Conservation (phyloP, 2,797 vertebrate genomes). For the Natrix natrix region DNA sequence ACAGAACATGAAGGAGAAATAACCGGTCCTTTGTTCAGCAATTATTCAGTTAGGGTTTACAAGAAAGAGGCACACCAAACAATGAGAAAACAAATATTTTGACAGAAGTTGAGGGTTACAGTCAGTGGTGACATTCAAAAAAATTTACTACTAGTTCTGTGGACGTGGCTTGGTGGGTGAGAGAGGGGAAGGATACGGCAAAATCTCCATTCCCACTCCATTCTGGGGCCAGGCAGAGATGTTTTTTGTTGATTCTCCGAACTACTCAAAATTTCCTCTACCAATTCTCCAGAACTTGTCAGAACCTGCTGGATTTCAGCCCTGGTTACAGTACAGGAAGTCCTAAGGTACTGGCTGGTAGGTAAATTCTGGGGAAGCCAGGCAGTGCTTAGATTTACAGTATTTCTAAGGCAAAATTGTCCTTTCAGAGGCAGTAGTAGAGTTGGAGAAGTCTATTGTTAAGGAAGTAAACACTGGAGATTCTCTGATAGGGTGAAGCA, state of each 20-base stretch:
- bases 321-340: background rate
- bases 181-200: too few species aligned
- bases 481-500: background rate
- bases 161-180: too few species aligned
- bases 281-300: too few species aligned
- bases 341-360: background rate
- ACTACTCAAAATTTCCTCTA: too few species aligned
- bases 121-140: too few species aligned
- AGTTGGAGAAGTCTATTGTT: background rate
- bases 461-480: background rate
- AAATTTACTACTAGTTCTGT: too few species aligned
- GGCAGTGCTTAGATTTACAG: background rate
- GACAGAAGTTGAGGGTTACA: background rate
- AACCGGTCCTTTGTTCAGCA: background rate
- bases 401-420: background rate
- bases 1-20: background rate
- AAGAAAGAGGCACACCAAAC: background rate
- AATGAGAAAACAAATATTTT: background rate
- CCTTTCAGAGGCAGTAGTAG: background rate
- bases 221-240: too few species aligned
- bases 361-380: background rate
- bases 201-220: too few species aligned
- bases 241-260: too few species aligned
- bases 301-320: too few species aligned
- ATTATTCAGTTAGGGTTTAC: background rate